These are phyloP conservation scores for Eunapius fragilis DNA, from an alignment of 37 sponge, comb jelly and placozoan species.

Conservation along the genomic window DNA sequence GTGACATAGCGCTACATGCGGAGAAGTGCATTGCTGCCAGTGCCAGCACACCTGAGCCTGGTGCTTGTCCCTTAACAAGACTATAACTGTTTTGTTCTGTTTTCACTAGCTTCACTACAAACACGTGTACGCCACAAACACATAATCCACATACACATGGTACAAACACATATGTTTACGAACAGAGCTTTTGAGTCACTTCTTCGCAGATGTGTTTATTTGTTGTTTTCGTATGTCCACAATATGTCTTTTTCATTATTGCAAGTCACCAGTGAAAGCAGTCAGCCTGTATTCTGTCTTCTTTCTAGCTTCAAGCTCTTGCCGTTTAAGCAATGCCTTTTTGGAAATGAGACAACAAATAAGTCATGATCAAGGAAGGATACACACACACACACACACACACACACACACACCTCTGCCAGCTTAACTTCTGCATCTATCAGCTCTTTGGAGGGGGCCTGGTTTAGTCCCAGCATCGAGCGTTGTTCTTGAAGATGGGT, in stretches of 20 bases:
- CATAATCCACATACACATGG: not conserved
- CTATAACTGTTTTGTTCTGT: not conserved
- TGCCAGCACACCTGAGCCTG: constrained; percentile 50
- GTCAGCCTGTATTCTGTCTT: constrained; percentile 42
- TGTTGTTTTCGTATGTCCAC: not conserved
- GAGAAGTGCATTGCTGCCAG: constrained; percentile 38
- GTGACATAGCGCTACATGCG: constrained; percentile 7
- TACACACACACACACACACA: no score
- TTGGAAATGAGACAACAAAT: no score
- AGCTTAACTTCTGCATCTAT: constrained; percentile 48
- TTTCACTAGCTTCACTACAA: not conserved
- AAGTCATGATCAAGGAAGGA: no score
- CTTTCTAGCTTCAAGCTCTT: constrained; percentile 14
- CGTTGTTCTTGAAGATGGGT: not conserved
- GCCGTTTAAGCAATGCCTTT: constrained; percentile 33
- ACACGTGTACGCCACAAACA: not conserved
- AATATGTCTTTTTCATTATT: not conserved
- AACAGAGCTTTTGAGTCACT: not conserved
- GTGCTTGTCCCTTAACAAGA: not conserved
- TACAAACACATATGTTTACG: not conserved
- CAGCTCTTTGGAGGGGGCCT: constrained; percentile 43
- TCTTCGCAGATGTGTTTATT: not conserved
- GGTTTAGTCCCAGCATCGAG: constrained; percentile 27
- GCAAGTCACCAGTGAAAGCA: constrained; percentile 58
- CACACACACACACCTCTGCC: constrained; percentile 29